Evolutionary conservation across 2,113 vertebrate species (phyloP), one percentile per base, ranked within the genome.

Genomic region (Nyctibius bracteatus): DNA sequence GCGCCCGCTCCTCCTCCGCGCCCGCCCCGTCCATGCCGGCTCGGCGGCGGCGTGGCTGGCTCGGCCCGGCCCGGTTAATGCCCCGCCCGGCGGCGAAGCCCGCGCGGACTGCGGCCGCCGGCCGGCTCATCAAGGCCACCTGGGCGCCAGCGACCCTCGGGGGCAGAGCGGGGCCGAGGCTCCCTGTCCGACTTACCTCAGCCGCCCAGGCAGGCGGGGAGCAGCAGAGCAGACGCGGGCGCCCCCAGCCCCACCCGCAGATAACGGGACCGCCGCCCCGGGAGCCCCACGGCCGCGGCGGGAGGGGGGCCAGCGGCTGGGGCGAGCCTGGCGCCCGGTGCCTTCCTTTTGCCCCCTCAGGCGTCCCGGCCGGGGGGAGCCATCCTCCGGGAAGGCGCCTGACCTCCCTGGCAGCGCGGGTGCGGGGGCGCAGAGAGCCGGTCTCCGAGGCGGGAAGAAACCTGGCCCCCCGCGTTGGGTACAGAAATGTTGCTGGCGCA

Each of bases 401-500:
- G 9, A 7, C 10, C 47, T 5, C 19, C 23, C 20, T 23, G 12
- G 6, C 31, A 6, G 31, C 2, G 6, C 1, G 24, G 39, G 10
- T 4, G n/a, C 1, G 23, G 18, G 39, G 17, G 19, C 10, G 1
- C 14, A 2, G 21, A 19, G 44, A 28, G 30, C 14, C 5, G 11
- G 20, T 9, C 20, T 25, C 19, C 2, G 5, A 9, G 13, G 4
- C 16, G 24, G 19, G 3, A 57, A n/a, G 18, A 21, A 22, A 9
- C 9, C 13, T 2, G 15, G 0, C 4, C 7, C 18, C 27, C 2
- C 35, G 2, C 2, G 1, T 1, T 2, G 30, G 17, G 37, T 8
- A 2, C 9, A 3, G 11, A 4, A 22, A 2, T 0, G 37, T 5
- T 16, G 2, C 17, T 4, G 54, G 12, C 8, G 2, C 15, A 0